These are phyloP conservation scores for Gavia stellata DNA, from an alignment of 2,113 vertebrate genomes.

Conservation along the genomic window DNA sequence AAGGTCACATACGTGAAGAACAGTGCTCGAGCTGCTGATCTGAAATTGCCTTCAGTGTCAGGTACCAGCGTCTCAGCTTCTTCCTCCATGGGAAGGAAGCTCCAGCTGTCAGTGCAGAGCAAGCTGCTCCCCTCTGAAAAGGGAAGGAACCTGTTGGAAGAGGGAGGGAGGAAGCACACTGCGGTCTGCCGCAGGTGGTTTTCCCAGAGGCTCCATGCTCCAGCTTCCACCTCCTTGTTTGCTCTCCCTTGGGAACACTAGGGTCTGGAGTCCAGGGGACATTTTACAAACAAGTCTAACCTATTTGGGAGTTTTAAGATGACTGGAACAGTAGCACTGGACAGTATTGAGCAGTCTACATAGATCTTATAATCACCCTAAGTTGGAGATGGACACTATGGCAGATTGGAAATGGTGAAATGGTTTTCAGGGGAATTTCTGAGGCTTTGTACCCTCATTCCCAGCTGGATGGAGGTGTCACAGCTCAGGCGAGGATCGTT, in stretches of 20 bases:
- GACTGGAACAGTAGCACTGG: background rate
- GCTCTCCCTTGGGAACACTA: background rate
- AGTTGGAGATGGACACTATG: fast-evolving
- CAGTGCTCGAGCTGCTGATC: background rate
- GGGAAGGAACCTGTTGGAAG: background rate
- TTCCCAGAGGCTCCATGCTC: background rate
- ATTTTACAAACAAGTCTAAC: background rate
- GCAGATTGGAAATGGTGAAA: background rate
- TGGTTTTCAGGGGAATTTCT: background rate
- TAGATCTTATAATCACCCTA: background rate
- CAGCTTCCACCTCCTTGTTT: background rate
- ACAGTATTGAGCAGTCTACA: background rate
- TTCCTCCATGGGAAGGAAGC: background rate
- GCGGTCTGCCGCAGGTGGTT: fast-evolving
- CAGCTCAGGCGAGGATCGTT: background rate
- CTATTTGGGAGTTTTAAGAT: background rate
- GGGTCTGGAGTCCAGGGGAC: background rate
- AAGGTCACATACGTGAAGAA: background rate
- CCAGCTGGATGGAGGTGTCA: background rate
- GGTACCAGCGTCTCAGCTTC: background rate
- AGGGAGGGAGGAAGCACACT: background rate
- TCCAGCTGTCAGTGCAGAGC: background rate
- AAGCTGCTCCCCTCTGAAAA: background rate
- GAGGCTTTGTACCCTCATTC: background rate
- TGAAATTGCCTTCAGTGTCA: background rate